Percentiles rank a stretch among this genome's conserved stretches.
phyloP scores from a whole-genome alignment of 2,888 invertebrate species.

The Torymus tubicola region DNA sequence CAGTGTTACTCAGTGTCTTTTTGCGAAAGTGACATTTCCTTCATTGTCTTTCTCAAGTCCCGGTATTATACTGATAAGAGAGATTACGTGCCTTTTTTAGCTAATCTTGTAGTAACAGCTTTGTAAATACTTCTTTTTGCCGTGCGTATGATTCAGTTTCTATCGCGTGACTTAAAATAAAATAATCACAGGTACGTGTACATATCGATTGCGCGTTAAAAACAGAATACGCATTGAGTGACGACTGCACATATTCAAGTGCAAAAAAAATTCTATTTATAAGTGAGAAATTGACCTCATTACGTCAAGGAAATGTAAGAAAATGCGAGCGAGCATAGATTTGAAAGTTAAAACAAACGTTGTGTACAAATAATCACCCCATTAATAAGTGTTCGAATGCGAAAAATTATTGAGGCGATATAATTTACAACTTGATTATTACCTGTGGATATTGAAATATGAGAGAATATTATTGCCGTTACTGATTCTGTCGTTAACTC shows the following conservation, averaged over 20 bases:
- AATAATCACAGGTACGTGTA: background rate
- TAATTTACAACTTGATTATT: slow-evolving; percentile 21
- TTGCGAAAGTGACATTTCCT: slow-evolving; percentile 18
- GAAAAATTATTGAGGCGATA: slow-evolving; percentile 5
- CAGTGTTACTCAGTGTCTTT: background rate
- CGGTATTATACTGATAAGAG: no score
- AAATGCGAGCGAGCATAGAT: background rate
- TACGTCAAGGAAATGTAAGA: background rate
- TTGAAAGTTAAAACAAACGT: background rate
- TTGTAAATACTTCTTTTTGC: no score
- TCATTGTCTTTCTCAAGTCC: background rate
- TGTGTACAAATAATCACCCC: slow-evolving; percentile 11
- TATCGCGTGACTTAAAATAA: background rate
- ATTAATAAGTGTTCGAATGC: slow-evolving; percentile 12
- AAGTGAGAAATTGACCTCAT: background rate
- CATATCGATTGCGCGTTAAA: no score
- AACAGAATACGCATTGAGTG: no score
- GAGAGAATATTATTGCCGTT: background rate
- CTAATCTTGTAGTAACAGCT: no score
- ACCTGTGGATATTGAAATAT: background rate
- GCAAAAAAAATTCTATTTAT: background rate
- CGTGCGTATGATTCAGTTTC: no score
- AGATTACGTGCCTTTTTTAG: no score
- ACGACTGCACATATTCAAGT: no score
- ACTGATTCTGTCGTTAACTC: no score